Base-by-base conservation (phyloP, 2,113 vertebrate species). In the Microcebus murinus region DNA sequence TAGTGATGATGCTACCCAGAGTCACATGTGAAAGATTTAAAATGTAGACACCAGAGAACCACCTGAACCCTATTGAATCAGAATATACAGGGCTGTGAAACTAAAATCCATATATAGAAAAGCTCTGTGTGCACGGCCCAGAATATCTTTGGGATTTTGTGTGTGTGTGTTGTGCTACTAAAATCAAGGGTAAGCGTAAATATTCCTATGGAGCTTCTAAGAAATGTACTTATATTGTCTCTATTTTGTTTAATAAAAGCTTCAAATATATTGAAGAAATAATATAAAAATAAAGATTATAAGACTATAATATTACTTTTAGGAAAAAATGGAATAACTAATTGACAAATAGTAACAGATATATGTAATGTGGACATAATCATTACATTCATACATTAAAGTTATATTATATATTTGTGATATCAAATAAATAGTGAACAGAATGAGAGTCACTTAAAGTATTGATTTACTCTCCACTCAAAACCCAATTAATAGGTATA, bases 371-470 rank as follows among this genome's bases (percentile, higher is more conserved):
- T 39, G 34, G 39, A 73, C 18, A 95, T 29, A 61, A 71, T 34
- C 67, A 68, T 84, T 91, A 86, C 3, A 61, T 55, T 86, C 77
- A 65, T 80, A 59, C 14, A 48, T 70, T 34, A 74, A 87, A 92
- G 52, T 87, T 96, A 34, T 55, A 85, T n/a, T 17, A 11, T 57
- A 11, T 80, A 36, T 80, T 90, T 92, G 77, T 84, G 29, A 90
- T 77, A 87, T 65, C 36, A 95, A 95, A 63, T 14, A 83, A 50
- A 29, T 9, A 83, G 11, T 86, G 94, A 42, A 68, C 79, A 87
- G 21, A 89, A 29, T 83, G 93, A 87, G 4, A 39, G 6, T 57
- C 17, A 95, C 65, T 23, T 74, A 50, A 97, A 96, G 79, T 91
- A 83, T 45, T 81, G 68, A 76, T 89, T 88, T 71, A 12, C 2